phyloP scores from a whole-genome alignment of 2,113 vertebrate species.

The Zapornia atra region DNA sequence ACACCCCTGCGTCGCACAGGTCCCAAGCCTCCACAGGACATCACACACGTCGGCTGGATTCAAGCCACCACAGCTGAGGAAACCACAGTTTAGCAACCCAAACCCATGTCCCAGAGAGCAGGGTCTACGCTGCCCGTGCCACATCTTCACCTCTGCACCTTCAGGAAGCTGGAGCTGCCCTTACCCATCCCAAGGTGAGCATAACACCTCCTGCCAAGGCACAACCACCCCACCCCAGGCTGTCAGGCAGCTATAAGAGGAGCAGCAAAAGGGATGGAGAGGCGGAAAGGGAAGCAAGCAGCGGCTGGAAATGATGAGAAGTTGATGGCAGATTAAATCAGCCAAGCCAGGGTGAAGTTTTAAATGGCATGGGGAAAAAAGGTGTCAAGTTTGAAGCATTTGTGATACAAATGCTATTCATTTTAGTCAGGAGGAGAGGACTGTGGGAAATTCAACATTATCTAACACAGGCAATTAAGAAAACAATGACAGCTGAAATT shows the following conservation, averaged over 20 bases:
- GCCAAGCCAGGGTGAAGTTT: conserved; percentile 28
- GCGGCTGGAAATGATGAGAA: neutral
- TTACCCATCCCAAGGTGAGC: neutral
- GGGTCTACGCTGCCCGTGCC: neutral
- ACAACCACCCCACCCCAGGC: neutral
- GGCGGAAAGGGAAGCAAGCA: neutral
- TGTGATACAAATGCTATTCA: conserved; percentile 68
- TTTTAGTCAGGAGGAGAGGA: conserved; percentile 58
- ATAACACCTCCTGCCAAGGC: rapidly evolving
- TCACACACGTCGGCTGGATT: rapidly evolving
- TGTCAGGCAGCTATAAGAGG: neutral
- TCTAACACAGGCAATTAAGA: conserved; percentile 72
- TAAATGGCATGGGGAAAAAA: conserved; percentile 63
- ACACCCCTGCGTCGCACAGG: neutral
- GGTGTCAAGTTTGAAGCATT: conserved; percentile 68
- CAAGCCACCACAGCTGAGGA: neutral
- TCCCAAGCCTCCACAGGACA: neutral
- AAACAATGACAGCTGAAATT: conserved; percentile 76
- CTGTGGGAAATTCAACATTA: conserved; percentile 67
- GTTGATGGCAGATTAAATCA: conserved; percentile 58
- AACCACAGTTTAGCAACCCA: neutral
- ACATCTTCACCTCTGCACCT: neutral
- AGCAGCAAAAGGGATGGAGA: neutral
- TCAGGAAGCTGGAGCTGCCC: neutral
- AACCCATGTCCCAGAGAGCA: neutral